Evolutionary conservation across 1,140 invertebrate genomes (phyloP).

Genomic region (Drosophila quadrilineata): DNA sequence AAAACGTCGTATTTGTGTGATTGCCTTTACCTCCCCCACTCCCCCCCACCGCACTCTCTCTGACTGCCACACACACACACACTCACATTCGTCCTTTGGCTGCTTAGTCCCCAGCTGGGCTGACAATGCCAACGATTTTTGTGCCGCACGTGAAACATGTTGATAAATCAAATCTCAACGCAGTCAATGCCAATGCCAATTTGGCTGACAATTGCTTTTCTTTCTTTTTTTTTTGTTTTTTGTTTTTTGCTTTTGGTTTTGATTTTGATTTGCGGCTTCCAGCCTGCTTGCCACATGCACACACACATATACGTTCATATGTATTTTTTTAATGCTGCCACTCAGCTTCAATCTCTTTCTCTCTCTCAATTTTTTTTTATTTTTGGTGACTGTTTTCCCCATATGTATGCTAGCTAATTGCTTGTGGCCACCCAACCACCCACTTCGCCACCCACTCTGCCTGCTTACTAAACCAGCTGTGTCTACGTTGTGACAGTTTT

Average conservation of each 20-base stretch:
- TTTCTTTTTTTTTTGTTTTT: no score
- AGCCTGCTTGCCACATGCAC: no score
- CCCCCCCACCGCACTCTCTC: background rate
- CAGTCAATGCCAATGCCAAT: slow-evolving; percentile 76
- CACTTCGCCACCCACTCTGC: background rate
- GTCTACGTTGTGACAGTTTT: slow-evolving; percentile 32
- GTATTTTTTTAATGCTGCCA: background rate
- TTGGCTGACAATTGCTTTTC: slow-evolving; percentile 71
- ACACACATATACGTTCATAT: no score
- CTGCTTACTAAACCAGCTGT: background rate
- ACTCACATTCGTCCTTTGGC: background rate
- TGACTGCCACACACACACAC: background rate
- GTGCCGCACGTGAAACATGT: slow-evolving; percentile 64
- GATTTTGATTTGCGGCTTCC: slow-evolving; percentile 31
- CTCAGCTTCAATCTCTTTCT: background rate
- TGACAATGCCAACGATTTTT: slow-evolving; percentile 55
- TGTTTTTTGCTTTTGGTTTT: no score
- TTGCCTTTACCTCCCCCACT: slow-evolving; percentile 13
- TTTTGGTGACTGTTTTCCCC: background rate
- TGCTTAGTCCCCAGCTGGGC: slow-evolving; percentile 59
- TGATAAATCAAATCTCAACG: slow-evolving; percentile 76
- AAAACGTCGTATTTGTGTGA: slow-evolving; percentile 68
- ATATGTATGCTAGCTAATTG: slow-evolving; percentile 61
- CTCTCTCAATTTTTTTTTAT: background rate
- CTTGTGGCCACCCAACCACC: slow-evolving; percentile 21